Evolutionary conservation across 2,888 invertebrate species (phyloP).

Genomic region (Lasius platythorax): DNA sequence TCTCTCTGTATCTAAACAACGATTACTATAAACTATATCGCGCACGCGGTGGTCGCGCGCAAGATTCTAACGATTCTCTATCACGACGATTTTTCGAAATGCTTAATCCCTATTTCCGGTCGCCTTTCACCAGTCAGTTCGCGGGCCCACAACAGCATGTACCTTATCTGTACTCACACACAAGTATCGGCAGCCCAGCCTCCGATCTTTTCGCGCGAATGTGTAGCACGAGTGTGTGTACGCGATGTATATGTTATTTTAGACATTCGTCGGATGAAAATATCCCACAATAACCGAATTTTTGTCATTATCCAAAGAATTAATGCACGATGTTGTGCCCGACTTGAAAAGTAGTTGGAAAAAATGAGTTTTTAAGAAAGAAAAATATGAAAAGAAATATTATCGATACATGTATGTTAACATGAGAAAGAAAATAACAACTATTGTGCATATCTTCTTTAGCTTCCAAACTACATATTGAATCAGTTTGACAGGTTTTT

Average conservation of each 20-base stretch:
- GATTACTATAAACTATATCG: slow-evolving; percentile 68
- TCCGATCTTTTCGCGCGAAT: background rate
- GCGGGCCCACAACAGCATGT: slow-evolving; percentile 23
- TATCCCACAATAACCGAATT: background rate
- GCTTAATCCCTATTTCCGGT: slow-evolving; percentile 57
- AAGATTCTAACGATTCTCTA: slow-evolving; percentile 62
- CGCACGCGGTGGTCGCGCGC: slow-evolving; percentile 17
- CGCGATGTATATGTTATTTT: background rate
- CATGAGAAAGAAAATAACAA: background rate
- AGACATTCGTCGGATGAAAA: background rate
- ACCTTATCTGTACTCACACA: slow-evolving; percentile 24
- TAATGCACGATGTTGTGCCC: background rate
- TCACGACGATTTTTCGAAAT: slow-evolving; percentile 61
- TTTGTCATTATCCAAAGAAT: background rate
- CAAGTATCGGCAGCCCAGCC: slow-evolving; percentile 4
- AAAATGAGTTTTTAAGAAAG: background rate
- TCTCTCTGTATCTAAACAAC: slow-evolving; percentile 62
- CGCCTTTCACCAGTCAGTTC: slow-evolving; percentile 31
- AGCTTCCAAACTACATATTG: background rate
- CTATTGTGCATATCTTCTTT: background rate
- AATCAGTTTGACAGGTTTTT: background rate
- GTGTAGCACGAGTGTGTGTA: background rate
- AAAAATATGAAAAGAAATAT: background rate
- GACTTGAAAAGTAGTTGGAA: background rate
- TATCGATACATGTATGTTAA: background rate